Evolutionary conservation across 2,888 invertebrate species (phyloP).

Genomic region (Phoenoteleia sp.): DNA sequence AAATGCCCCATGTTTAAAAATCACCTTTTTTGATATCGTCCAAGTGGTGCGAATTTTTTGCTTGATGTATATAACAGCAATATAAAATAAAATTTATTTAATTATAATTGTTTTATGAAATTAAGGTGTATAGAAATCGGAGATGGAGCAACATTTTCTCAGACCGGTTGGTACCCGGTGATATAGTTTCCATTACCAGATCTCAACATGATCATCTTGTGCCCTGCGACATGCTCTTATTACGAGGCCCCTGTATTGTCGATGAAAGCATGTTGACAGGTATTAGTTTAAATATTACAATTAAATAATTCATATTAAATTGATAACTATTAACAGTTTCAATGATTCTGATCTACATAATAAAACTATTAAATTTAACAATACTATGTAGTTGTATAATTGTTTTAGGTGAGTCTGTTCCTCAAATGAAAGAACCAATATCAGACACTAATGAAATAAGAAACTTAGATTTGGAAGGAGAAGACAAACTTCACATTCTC

Average conservation of each 20-base stretch:
- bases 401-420: slow-evolving; percentile 94
- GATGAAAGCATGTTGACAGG: slow-evolving; percentile 99
- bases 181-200: slow-evolving; percentile 97
- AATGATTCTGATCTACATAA: no score
- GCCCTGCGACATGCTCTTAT: slow-evolving; percentile 97
- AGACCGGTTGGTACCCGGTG: slow-evolving; percentile 97
- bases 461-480: slow-evolving; percentile 93
- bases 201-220: slow-evolving; percentile 96
- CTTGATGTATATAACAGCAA: no score
- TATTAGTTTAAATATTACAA: no score
- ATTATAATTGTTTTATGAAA: no score
- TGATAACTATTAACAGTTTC: no score
- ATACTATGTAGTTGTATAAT: no score
- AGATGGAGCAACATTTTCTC: slow-evolving; percentile 96
- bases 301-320: no score
- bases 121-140: slow-evolving; percentile 95
- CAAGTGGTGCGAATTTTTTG: no score
- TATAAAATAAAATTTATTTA: no score
- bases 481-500: slow-evolving; percentile 97
- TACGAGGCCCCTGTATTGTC: slow-evolving; percentile 98
- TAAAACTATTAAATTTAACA: no score
- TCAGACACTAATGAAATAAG: slow-evolving; percentile 91
- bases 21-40: no score
- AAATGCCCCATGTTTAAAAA: no score
- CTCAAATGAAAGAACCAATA: slow-evolving; percentile 99